Evolutionary conservation across 92 coral and sea anemone genomes (phyloP).

Genomic region (Porites rus): DNA sequence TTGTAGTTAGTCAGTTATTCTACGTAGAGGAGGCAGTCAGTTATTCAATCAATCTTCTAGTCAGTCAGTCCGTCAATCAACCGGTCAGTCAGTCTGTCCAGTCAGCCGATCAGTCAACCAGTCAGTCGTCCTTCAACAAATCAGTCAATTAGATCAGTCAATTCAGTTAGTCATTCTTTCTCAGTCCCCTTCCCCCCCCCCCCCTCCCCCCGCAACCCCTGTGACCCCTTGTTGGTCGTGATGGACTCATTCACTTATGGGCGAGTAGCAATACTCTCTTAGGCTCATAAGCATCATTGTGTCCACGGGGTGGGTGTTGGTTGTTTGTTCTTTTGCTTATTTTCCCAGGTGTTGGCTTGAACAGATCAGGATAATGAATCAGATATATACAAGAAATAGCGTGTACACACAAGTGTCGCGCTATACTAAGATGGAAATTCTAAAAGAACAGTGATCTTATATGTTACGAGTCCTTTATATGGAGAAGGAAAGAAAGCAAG

Average conservation of each 20-base stretch:
- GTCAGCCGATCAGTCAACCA: not conserved
- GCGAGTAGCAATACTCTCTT: not conserved
- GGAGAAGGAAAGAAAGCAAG: not conserved
- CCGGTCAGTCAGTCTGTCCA: constrained; percentile 12
- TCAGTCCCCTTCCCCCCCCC: not conserved
- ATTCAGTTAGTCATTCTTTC: not conserved
- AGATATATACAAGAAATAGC: constrained; percentile 15
- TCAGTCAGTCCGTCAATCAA: not conserved
- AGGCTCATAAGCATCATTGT: not conserved
- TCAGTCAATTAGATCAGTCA: constrained; percentile 32
- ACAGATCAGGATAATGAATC: not conserved
- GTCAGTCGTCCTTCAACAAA: constrained; percentile 19
- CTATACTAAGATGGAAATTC: not conserved
- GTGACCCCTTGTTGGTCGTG: no score
- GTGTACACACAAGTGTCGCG: constrained; percentile 20
- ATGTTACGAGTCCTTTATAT: not conserved
- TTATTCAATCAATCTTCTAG: not conserved
- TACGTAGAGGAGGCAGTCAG: not conserved
- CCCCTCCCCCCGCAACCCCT: no score
- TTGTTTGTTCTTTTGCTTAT: constrained; percentile 18
- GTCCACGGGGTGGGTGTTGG: constrained; percentile 1
- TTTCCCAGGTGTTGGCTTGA: constrained; percentile 5
- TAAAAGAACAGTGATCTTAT: constrained; percentile 4
- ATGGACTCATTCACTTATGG: no score
- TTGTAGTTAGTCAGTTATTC: not conserved